Conservation (phyloP, 2,888 invertebrate genomes). For the Heteromurus nitidus region DNA sequence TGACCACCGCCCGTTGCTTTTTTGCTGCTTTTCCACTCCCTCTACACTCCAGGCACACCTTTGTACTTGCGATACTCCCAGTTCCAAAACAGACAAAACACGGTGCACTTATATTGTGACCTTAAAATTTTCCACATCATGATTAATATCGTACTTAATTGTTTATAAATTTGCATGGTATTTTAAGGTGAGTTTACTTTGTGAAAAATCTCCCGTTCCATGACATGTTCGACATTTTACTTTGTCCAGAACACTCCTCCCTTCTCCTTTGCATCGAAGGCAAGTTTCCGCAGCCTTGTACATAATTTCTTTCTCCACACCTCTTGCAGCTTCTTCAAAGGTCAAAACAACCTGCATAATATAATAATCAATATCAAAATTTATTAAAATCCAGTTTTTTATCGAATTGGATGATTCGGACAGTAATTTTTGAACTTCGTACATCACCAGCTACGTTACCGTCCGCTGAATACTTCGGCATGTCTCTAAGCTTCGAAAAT, state of each 20-base stretch:
- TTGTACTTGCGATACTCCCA: constrained; percentile 82
- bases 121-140: constrained; percentile 17
- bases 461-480: background rate
- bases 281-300: constrained; percentile 95
- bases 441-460: constrained; percentile 47
- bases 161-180: background rate
- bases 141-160: background rate
- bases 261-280: constrained; percentile 88
- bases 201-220: constrained; percentile 83
- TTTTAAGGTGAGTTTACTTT: constrained; percentile 18
- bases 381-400: background rate
- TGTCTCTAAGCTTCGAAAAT: constrained; percentile 25
- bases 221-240: constrained; percentile 93
- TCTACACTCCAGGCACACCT: constrained; percentile 92
- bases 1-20: constrained; percentile 90
- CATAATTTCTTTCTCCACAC: constrained; percentile 93
- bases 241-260: constrained; percentile 92
- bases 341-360: constrained; percentile 78
- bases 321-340: constrained; percentile 96
- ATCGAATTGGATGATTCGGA: too few relatives aligned
- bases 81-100: constrained; percentile 50
- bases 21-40: constrained; percentile 95
- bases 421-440: too few relatives aligned
- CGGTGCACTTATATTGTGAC: constrained; percentile 12
- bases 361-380: background rate